Conservation (phyloP, 1,140 invertebrate species). For the Drosophila navojoa region DNA sequence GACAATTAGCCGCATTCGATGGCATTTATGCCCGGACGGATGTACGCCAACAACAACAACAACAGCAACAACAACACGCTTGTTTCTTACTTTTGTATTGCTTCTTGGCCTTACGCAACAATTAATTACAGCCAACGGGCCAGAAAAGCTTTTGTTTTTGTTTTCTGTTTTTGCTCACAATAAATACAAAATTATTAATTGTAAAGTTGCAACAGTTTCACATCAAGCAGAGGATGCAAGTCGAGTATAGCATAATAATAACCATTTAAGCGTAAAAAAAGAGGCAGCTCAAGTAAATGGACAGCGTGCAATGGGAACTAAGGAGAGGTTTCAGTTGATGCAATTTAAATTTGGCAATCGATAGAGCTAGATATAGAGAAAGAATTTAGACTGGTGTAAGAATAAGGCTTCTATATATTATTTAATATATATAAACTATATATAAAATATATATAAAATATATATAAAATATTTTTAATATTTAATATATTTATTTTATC, state of each 20-base stretch:
- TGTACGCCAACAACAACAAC: conserved; percentile 59
- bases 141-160: conserved; percentile 71
- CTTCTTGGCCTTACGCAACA: conserved; percentile 77
- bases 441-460: background rate
- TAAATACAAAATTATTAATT: conserved; percentile 26
- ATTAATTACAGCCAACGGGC: conserved; percentile 72
- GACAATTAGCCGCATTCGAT: conserved; percentile 79
- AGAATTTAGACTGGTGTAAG: background rate
- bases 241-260: conserved; percentile 23
- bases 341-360: conserved; percentile 30
- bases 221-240: conserved; percentile 35
- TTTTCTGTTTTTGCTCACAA: conserved; percentile 50
- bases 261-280: conserved; percentile 67
- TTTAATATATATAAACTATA: too few relatives aligned
- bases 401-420: background rate
- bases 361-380: background rate
- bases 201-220: conserved; percentile 61
- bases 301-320: background rate
- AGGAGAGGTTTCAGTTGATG: background rate
- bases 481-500: background rate
- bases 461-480: background rate
- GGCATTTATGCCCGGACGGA: conserved; percentile 67
- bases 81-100: conserved; percentile 47
- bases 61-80: conserved; percentile 19
- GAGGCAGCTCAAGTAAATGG: background rate